Evolutionary conservation across 2,888 invertebrate genomes (phyloP).

Genomic region (Desoria tigrina): DNA sequence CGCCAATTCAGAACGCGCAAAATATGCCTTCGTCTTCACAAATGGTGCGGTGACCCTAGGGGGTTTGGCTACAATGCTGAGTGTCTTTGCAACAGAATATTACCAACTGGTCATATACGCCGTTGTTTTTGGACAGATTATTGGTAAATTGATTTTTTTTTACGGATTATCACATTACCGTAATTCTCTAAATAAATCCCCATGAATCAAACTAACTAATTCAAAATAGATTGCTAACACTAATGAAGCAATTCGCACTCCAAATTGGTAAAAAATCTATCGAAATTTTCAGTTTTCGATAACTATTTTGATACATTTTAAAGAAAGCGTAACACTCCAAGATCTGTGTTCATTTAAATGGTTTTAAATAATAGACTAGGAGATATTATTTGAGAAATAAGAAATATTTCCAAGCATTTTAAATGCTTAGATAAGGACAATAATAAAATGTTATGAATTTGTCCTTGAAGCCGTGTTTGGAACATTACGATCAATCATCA

Average conservation of each 20-base stretch:
- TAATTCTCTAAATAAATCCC: no score
- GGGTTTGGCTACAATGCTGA: slow-evolving; percentile 81
- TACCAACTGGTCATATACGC: slow-evolving; percentile 76
- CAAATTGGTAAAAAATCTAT: no score
- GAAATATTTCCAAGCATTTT: no score
- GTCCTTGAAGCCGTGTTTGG: slow-evolving; percentile 81
- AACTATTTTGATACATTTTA: not conserved
- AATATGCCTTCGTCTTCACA: slow-evolving; percentile 72
- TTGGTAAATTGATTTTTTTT: slow-evolving; percentile 8
- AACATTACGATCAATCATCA: slow-evolving; percentile 85
- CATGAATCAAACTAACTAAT: not conserved
- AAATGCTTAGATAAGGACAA: no score
- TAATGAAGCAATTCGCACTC: no score
- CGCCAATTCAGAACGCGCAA: slow-evolving; percentile 28
- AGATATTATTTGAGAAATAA: no score
- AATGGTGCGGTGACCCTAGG: slow-evolving; percentile 84
- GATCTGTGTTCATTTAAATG: not conserved
- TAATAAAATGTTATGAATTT: slow-evolving; percentile 7
- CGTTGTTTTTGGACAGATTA: slow-evolving; percentile 73
- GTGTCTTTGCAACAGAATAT: slow-evolving; percentile 66
- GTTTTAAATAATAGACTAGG: no score
- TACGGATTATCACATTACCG: not conserved
- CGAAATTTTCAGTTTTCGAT: no score
- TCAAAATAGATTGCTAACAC: no score
- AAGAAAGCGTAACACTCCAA: not conserved